Base-by-base conservation (phyloP, 1,140 invertebrate genomes). In the Drosophila subobscura region DNA sequence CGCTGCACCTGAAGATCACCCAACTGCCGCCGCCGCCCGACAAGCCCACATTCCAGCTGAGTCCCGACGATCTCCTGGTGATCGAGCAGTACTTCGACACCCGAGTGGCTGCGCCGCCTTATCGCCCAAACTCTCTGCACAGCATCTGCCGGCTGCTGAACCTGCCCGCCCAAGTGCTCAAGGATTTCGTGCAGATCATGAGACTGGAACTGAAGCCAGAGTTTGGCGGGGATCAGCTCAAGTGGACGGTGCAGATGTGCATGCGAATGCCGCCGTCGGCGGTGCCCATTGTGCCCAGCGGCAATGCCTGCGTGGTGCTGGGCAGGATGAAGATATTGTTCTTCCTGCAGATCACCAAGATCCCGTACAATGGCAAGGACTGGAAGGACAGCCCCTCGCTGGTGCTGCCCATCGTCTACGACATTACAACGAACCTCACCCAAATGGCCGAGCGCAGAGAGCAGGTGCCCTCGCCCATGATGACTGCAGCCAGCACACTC, bases 1-100 rank as follows among this genome's bases (percentile, higher is more conserved):
- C 96, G 5, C 92, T 99, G 44, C 97, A 98, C 83, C 93, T 99
- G 66, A 98, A 98, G 92, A 94, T 98, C 16, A 95, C 95, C 44
- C 95, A 96, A 6, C 91, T 96, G 72, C 95, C 96, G 5, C 72
- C 89, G 2, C 79, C 73, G 57, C 90, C 89, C 5, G 91, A 92
- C 54, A 97, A 98, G 64, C 95, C 95, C 80, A 96, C 96, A 86
- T 97, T 97, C 80, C 95, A 96, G 67, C 98, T 97, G 95, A 95
- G 93, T 14, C 84, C 94, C 0, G 98, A 99, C 66, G 97, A 99
- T 78, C 89, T 92, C 7, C 93, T 97, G 92, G 94, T 97, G 25
- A 93, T 99, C 75, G 97, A 99, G 92, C 96, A 96, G 79, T 99
- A 97, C 92, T 99, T 99, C 93, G 97, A 98, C 80, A 94, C 94